Percentiles rank a stretch among this genome's conserved stretches.
These are phyloP conservation scores for Ophthalmolycus amberensis DNA, from an alignment of 2,113 vertebrate genomes.

Conservation along the genomic window DNA sequence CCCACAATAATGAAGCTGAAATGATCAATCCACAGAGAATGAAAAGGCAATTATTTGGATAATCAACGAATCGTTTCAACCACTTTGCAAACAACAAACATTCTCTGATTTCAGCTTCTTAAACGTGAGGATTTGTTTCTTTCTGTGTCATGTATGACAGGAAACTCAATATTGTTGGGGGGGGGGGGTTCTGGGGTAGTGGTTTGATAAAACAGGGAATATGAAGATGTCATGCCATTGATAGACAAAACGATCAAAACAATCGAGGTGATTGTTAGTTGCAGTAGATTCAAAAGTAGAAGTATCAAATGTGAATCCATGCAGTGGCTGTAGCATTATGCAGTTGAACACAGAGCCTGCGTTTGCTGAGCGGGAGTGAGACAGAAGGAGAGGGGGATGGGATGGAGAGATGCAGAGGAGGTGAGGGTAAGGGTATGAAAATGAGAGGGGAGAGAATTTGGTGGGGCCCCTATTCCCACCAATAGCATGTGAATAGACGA, in stretches of 20 bases:
- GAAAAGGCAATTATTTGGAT: neutral
- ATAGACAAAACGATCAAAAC: neutral
- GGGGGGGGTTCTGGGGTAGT: neutral
- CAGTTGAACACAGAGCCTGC: slow-evolving; percentile 37
- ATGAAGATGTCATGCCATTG: neutral
- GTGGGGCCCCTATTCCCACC: slow-evolving; percentile 26
- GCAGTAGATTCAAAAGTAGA: slow-evolving; percentile 1
- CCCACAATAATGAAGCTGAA: neutral
- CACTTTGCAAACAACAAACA: neutral
- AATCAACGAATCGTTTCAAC: neutral
- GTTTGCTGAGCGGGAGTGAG: slow-evolving; percentile 23
- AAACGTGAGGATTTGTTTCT: neutral
- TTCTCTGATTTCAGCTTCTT: neutral
- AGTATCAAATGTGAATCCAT: slow-evolving; percentile 22
- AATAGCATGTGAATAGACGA: slow-evolving; percentile 40
- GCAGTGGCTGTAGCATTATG: slow-evolving; percentile 23
- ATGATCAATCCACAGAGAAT: too few species aligned
- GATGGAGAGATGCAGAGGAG: neutral
- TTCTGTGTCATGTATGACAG: neutral
- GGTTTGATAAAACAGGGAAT: neutral
- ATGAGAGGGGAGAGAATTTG: slow-evolving; percentile 28
- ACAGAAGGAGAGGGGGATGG: slow-evolving; percentile 25
- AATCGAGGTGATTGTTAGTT: neutral
- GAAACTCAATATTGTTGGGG: neutral
- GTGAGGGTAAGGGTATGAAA: slow-evolving; percentile 26